Evolutionary conservation across 2,888 invertebrate species (phyloP).

Genomic region (Sinodicranocentrus sp.): DNA sequence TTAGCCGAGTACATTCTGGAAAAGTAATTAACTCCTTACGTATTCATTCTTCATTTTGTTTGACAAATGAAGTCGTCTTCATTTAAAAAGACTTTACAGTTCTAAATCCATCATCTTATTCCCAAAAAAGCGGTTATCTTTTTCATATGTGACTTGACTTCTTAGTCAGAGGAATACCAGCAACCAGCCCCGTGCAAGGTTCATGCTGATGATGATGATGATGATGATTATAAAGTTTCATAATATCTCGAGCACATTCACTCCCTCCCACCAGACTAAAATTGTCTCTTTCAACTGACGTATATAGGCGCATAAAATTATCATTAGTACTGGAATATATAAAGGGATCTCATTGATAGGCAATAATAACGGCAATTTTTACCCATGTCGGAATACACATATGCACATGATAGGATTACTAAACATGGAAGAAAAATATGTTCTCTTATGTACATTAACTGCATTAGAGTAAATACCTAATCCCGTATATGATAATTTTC

Average conservation of each 20-base stretch:
- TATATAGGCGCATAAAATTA: constrained; percentile 24
- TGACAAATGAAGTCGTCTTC: constrained; percentile 35
- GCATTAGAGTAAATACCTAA: constrained; percentile 10
- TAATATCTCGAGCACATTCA: constrained; percentile 7
- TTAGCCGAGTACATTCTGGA: too few species aligned
- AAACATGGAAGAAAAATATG: not conserved
- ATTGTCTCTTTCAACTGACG: constrained; percentile 21
- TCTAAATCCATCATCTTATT: constrained; percentile 8
- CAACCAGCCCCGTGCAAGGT: constrained; percentile 5
- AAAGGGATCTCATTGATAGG: constrained; percentile 2
- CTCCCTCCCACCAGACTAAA: not conserved
- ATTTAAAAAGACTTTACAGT: constrained; percentile 6
- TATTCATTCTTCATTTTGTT: constrained; percentile 6
- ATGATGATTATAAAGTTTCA: not conserved
- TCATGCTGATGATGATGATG: not conserved
- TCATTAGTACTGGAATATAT: constrained; percentile 12
- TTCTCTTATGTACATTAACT: constrained; percentile 17
- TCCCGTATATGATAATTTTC: constrained; percentile 4
- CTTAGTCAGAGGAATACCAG: not conserved
- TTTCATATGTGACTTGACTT: too few species aligned
- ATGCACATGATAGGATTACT: constrained; percentile 9
- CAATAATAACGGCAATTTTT: constrained; percentile 19
- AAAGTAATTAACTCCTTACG: not conserved
- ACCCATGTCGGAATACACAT: too few species aligned
- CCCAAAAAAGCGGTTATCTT: too few species aligned